Evolutionary conservation across 2,888 invertebrate genomes (phyloP).

Genomic region (Prosapia bicincta): DNA sequence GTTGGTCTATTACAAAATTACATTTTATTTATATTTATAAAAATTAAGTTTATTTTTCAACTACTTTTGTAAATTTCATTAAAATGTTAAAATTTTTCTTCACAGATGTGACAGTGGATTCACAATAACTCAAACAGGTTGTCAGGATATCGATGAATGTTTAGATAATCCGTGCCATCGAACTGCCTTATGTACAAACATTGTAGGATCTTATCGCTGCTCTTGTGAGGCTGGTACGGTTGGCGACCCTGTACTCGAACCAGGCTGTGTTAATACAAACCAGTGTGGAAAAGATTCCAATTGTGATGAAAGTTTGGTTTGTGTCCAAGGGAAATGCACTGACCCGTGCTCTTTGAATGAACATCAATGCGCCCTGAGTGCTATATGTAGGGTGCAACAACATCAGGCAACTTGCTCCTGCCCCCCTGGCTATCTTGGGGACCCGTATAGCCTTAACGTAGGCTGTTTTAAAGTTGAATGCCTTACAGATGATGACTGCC

Average conservation of each 20-base stretch:
- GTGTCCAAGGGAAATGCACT: constrained; percentile 70
- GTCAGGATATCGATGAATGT: constrained; percentile 83
- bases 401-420: constrained; percentile 74
- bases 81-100: too few relatives aligned
- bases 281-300: constrained; percentile 71
- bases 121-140: constrained; percentile 66
- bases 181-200: constrained; percentile 74
- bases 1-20: too few relatives aligned
- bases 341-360: constrained; percentile 68
- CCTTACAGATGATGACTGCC: constrained; percentile 70
- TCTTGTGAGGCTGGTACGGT: constrained; percentile 74
- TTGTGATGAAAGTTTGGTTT: constrained; percentile 72
- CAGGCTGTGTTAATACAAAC: constrained; percentile 74
- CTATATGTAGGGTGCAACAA: constrained; percentile 67
- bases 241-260: constrained; percentile 65
- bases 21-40: too few relatives aligned
- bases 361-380: constrained; percentile 71
- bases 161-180: constrained; percentile 72
- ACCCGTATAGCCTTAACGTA: constrained; percentile 67
- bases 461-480: constrained; percentile 92
- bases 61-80: too few relatives aligned
- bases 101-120: constrained; percentile 69
- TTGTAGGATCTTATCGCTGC: constrained; percentile 76
- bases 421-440: constrained; percentile 77
- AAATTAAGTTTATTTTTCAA: too few relatives aligned